Evolutionary conservation across 1,140 invertebrate genomes (phyloP), one percentile per base, ranked within the genome.

Genomic region (Anastrepha obliqua): DNA sequence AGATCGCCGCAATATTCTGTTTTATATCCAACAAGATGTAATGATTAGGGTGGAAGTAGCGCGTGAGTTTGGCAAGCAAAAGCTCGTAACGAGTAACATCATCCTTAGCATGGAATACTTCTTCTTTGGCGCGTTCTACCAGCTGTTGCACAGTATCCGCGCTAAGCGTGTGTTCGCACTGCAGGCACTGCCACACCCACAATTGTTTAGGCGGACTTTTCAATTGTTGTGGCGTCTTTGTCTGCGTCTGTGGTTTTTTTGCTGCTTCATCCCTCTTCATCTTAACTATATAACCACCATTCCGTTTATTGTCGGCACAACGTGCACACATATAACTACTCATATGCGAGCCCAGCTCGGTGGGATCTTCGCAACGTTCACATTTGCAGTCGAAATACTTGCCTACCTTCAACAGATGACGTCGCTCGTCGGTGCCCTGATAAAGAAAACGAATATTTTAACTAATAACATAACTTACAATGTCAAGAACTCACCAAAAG

Each of bases 371-470:
- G 88, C 97, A 97, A 11, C 96, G 91, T 0, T 89, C 88, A 89
- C 97, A 97, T 0, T 91, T 93, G 88, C 96, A 97, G 87, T 95
- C 93, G 89, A 97, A 97, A 90, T 96, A 97, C 92, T 97, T 97
- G 4, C 95, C 95, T 88, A 95, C 93, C 78, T 93, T 92, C 9
- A 97, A 93, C 91, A 96, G 95, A 59, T 95, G 92, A 89, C 95
- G 95, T 87, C 96, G 94, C 87, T 96, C 94, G 7, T 93, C 92
- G 39, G 95, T 96, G 2, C 96, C 96, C 95, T 96, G 88, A 91
- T 85, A 67, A 87, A 88, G 86, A 55, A 64, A 87, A 70, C 13
- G 60, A 17, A 44, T 4, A 13, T 29, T 29, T 29, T 29, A 29
- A 29, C 29, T 29, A 29, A 29, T 29, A 29, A 29, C 29, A 29